A percentile compares a stretch with the other conserved stretches of the same genome.
These are phyloP conservation scores for Paratilapia polleni DNA, from an alignment of 2,113 vertebrate species.

Conservation along the genomic window DNA sequence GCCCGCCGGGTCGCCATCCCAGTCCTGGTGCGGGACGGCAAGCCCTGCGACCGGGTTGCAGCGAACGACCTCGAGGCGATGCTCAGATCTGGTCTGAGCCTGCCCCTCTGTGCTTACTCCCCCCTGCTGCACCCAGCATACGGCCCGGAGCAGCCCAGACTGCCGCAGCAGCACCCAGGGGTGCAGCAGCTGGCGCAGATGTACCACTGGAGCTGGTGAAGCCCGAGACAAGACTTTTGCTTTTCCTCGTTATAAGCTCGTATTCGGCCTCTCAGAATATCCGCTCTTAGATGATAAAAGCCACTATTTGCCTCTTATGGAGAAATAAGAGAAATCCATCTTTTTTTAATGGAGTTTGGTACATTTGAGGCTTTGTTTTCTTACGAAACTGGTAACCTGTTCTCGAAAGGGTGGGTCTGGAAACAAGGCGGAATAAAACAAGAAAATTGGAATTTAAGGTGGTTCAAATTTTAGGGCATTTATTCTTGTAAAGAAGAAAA, in stretches of 20 bases:
- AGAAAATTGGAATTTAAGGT: too few species aligned
- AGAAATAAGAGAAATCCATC: background rate
- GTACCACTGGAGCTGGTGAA: constrained; percentile 92
- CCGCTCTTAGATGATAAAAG: background rate
- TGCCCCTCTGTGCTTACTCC: constrained; percentile 55
- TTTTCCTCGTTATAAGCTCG: background rate
- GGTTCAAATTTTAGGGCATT: background rate
- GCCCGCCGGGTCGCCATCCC: constrained; percentile 87
- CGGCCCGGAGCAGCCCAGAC: constrained; percentile 83
- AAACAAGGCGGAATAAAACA: too few species aligned
- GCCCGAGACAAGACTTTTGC: background rate
- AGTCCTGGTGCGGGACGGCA: constrained; percentile 88
- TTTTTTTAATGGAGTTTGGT: background rate
- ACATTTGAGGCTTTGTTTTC: background rate
- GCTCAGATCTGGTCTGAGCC: constrained; percentile 83
- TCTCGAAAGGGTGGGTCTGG: too few species aligned
- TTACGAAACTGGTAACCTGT: too few species aligned
- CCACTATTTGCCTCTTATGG: too few species aligned
- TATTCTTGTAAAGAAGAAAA: background rate
- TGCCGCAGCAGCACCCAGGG: constrained; percentile 78
- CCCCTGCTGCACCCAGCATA: constrained; percentile 87
- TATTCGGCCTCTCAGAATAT: background rate
- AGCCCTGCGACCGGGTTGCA: constrained; percentile 86
- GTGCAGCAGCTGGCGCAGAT: constrained; percentile 87
- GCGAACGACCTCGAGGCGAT: constrained; percentile 88